phyloP scores from a whole-genome alignment of 1,140 invertebrate species.

The Drosophila navojoa region DNA sequence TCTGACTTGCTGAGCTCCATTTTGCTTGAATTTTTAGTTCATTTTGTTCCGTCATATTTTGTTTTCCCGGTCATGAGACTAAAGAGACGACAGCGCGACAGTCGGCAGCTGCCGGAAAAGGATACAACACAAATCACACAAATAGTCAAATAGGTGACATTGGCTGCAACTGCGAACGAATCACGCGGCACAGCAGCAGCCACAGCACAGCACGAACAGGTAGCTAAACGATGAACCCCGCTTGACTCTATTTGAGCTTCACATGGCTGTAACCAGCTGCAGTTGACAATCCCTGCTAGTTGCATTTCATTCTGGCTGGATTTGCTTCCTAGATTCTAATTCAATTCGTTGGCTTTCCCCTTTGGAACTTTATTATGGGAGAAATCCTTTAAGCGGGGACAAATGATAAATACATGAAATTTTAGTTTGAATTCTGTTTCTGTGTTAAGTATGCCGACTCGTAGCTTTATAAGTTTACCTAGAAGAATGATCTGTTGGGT shows the following conservation, averaged over 20 bases:
- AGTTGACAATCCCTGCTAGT: not conserved
- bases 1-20: constrained; percentile 56
- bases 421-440: no score
- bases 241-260: not conserved
- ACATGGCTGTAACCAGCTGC: not conserved
- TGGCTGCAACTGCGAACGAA: constrained; percentile 56
- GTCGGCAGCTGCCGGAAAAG: constrained; percentile 21
- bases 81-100: constrained; percentile 22
- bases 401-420: no score
- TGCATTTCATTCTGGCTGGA: not conserved
- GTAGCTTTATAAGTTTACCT: no score
- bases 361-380: no score
- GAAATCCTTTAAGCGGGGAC: no score
- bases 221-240: not conserved
- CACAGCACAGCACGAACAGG: not conserved
- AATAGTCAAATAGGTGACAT: constrained; percentile 71
- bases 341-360: no score
- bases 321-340: no score
- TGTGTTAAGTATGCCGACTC: no score
- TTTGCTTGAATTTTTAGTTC: constrained; percentile 19
- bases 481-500: no score
- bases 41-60: constrained; percentile 11
- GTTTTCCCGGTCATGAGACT: constrained; percentile 22
- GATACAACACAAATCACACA: constrained; percentile 63
- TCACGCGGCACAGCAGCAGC: constrained; percentile 11